These are phyloP conservation scores for Bungarus multicinctus DNA, from an alignment of 2,113 vertebrate species.

Conservation along the genomic window DNA sequence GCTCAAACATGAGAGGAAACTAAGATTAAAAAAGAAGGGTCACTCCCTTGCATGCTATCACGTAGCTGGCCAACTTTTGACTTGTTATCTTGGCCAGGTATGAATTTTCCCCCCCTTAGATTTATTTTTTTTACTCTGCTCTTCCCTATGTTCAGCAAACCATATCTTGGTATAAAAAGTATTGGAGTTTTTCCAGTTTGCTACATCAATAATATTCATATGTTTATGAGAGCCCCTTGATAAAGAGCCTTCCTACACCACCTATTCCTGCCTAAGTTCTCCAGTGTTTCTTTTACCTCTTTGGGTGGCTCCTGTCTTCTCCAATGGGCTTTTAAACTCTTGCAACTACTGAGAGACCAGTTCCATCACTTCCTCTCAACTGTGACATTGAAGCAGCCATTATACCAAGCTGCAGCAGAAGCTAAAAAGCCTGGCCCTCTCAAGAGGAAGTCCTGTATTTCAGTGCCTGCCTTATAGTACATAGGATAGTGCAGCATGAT, in stretches of 20 bases:
- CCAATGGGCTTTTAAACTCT: not conserved
- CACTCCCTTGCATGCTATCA: not conserved
- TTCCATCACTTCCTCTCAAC: not conserved
- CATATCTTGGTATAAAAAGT: not conserved
- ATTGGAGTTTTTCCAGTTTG: not conserved
- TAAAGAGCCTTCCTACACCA: not conserved
- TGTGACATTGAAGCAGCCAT: not conserved
- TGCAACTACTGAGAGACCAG: not conserved
- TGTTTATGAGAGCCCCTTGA: not conserved
- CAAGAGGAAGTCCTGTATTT: not conserved
- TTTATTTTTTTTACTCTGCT: not conserved
- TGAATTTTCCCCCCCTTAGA: not conserved
- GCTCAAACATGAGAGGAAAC: not conserved
- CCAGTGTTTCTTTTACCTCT: not conserved
- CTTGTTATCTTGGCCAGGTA: not conserved
- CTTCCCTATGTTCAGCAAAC: not conserved
- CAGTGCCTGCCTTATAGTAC: not conserved
- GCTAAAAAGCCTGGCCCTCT: not conserved
- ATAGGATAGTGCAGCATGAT: no score
- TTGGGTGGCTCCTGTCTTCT: not conserved
- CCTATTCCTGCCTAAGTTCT: not conserved
- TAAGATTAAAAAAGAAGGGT: not conserved
- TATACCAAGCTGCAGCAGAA: not conserved
- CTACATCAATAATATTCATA: constrained; percentile 5
- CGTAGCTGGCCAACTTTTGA: not conserved